Evolutionary conservation across 2,888 invertebrate genomes (phyloP).

Genomic region (Metopia argyrocephala): DNA sequence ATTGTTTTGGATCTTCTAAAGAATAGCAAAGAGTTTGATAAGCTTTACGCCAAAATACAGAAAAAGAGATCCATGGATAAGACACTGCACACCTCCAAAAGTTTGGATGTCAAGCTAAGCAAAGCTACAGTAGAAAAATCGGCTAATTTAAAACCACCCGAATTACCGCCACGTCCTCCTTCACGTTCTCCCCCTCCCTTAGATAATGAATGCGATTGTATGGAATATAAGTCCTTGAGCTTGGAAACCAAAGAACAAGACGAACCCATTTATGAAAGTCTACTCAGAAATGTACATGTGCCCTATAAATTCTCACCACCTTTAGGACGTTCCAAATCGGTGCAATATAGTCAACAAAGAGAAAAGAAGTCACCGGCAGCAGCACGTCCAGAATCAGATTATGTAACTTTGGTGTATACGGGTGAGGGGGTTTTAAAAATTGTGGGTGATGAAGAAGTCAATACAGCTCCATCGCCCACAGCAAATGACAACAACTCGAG

Average conservation of each 20-base stretch:
- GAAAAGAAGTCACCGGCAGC: conserved; percentile 68
- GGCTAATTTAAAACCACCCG: conserved; percentile 42
- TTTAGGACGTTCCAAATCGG: conserved; percentile 75
- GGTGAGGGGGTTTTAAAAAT: conserved; percentile 74
- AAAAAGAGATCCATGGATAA: conserved; percentile 76
- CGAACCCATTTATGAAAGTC: conserved; percentile 77
- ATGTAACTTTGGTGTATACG: conserved; percentile 77
- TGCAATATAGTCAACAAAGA: conserved; percentile 71
- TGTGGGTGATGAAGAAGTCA: conserved; percentile 72
- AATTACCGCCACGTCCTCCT: conserved; percentile 75
- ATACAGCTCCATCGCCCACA: background rate
- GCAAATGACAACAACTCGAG: conserved; percentile 13
- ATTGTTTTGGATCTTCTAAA: conserved; percentile 89
- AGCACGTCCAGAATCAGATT: conserved; percentile 77
- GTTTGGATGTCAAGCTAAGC: conserved; percentile 59
- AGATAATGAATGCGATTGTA: conserved; percentile 68
- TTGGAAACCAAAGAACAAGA: conserved; percentile 63
- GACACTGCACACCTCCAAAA: conserved; percentile 60
- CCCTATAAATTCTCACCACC: conserved; percentile 78
- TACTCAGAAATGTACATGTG: conserved; percentile 78
- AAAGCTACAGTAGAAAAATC: conserved; percentile 2
- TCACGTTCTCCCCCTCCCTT: conserved; percentile 76
- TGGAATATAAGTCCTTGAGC: conserved; percentile 25
- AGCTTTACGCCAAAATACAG: conserved; percentile 87
- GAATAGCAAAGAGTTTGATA: conserved; percentile 90